A percentile compares a stretch with the other conserved stretches of the same genome.
phyloP scores from a whole-genome alignment of 2,888 invertebrate genomes.

The Rambutsinella grinnellia region DNA sequence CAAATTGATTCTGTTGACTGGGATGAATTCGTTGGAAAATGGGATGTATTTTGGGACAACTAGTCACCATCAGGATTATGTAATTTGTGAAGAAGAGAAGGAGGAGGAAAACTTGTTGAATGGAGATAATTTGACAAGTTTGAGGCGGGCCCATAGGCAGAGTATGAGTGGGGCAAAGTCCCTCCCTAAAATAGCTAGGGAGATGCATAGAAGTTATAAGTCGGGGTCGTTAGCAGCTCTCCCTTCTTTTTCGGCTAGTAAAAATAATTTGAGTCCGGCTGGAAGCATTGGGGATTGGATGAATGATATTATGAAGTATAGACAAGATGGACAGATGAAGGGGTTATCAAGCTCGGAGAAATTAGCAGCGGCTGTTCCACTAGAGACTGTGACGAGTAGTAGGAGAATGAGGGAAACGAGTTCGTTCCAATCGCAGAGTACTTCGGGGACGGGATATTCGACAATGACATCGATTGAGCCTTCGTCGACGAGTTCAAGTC shows the following conservation, averaged over 20 bases:
- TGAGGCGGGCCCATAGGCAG: constrained; percentile 10
- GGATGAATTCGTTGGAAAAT: constrained; percentile 14
- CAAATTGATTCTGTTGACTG: constrained; percentile 54
- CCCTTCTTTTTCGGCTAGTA: constrained; percentile 1
- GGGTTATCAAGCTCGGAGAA: constrained; percentile 77
- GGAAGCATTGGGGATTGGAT: constrained; percentile 84
- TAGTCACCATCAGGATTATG: constrained; percentile 20
- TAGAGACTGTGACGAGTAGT: constrained; percentile 77
- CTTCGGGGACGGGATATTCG: constrained; percentile 21
- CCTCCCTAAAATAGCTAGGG: constrained; percentile 44
- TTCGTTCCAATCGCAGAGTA: constrained; percentile 23
- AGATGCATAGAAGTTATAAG: constrained; percentile 9
- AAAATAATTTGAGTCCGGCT: constrained; percentile 4
- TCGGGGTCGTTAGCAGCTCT: constrained; percentile 46
- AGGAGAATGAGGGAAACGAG: not conserved
- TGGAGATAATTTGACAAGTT: too few species aligned
- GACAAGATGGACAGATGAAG: constrained; percentile 80
- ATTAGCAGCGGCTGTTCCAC: constrained; percentile 79
- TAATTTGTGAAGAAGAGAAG: constrained; percentile 19
- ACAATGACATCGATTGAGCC: constrained; percentile 18
- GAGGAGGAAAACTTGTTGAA: not conserved
- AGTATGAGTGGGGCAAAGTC: constrained; percentile 50
- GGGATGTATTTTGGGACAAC: constrained; percentile 1
- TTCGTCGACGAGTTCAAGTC: constrained; percentile 33
- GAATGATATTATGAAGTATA: constrained; percentile 74